Conservation (phyloP, 1,140 invertebrate species). For the Lordiphosa clarofinis region DNA sequence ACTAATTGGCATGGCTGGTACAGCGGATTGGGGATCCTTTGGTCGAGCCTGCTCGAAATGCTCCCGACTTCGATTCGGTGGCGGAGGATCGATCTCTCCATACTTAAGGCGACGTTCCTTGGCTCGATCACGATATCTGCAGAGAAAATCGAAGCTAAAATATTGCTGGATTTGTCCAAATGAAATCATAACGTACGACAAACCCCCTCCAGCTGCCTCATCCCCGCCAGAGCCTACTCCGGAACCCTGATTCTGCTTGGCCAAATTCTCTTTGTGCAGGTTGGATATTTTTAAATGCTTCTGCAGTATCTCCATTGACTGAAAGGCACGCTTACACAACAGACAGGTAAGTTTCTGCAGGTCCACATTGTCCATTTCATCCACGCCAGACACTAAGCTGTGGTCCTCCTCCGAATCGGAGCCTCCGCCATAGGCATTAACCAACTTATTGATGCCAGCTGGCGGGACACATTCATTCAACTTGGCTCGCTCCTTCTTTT, state of each 20-base stretch:
- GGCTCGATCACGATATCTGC: constrained; percentile 94
- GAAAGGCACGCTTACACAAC: constrained; percentile 96
- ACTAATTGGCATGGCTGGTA: constrained; percentile 84
- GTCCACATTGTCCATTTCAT: constrained; percentile 86
- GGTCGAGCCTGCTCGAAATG: constrained; percentile 82
- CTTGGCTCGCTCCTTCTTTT: constrained; percentile 81
- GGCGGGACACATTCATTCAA: constrained; percentile 47
- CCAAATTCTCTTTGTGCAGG: constrained; percentile 96
- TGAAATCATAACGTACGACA: constrained; percentile 35
- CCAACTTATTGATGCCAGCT: constrained; percentile 81
- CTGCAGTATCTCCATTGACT: constrained; percentile 91
- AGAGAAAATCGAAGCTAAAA: background rate
- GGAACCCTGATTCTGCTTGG: constrained; percentile 36
- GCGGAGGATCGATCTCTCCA: constrained; percentile 90
- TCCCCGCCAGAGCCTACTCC: constrained; percentile 16
- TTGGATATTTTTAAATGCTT: constrained; percentile 97
- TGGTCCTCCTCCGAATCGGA: constrained; percentile 78
- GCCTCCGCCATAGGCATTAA: constrained; percentile 87
- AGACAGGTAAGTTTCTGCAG: constrained; percentile 95
- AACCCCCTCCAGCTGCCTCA: constrained; percentile 19
- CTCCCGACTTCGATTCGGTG: constrained; percentile 86
- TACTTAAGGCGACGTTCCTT: constrained; percentile 97
- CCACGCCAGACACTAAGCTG: constrained; percentile 67
- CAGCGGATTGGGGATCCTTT: constrained; percentile 60
- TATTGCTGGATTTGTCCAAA: background rate